These are phyloP conservation scores for Hemiscyllium ocellatum DNA, from an alignment of 2,113 vertebrate genomes.

Conservation along the genomic window DNA sequence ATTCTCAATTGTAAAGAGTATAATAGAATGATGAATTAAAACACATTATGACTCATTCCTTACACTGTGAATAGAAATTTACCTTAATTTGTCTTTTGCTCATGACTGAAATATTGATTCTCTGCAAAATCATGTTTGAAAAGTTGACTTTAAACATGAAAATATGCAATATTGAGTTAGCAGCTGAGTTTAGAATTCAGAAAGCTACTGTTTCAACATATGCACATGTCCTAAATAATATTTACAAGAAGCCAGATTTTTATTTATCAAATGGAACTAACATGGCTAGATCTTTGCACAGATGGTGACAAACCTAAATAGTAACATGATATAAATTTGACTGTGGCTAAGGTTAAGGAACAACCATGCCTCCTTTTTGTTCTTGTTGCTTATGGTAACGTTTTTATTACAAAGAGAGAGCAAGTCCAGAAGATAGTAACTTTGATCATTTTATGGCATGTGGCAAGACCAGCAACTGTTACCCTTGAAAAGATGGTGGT, in stretches of 20 bases:
- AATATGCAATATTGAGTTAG: not conserved
- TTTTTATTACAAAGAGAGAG: not conserved
- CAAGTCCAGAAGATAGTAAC: not conserved
- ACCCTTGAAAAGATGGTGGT: no score
- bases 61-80: not conserved
- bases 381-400: no score
- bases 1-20: not conserved
- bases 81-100: not conserved
- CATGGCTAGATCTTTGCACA: not conserved
- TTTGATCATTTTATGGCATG: not conserved
- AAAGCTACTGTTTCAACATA: not conserved
- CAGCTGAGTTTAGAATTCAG: not conserved
- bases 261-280: not conserved
- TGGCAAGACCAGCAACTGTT: not conserved
- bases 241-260: not conserved
- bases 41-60: not conserved
- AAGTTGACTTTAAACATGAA: not conserved
- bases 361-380: not conserved
- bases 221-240: not conserved
- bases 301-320: not conserved
- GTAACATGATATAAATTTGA: not conserved
- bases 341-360: not conserved
- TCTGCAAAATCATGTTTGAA: not conserved
- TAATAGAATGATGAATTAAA: not conserved
- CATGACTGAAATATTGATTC: not conserved